These are phyloP conservation scores for Drusus annulatus DNA, from an alignment of 1,140 invertebrate genomes.

Conservation along the genomic window DNA sequence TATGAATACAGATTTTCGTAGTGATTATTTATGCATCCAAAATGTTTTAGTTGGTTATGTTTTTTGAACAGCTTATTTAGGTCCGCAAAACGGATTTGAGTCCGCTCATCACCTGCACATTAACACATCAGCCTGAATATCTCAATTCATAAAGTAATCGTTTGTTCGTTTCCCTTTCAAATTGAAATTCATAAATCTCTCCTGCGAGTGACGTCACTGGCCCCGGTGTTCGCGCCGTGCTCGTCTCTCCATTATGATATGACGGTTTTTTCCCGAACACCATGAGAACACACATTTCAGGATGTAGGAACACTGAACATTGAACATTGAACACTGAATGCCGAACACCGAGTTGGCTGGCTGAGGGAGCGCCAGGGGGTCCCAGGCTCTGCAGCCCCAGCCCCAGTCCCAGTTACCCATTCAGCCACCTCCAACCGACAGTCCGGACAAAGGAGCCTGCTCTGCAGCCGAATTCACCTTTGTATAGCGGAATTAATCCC, in stretches of 20 bases:
- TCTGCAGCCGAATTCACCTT: conserved; percentile 35
- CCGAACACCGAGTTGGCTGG: neutral
- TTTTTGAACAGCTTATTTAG: too few relatives aligned
- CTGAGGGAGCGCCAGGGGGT: conserved; percentile 15
- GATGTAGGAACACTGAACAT: conserved; percentile 52
- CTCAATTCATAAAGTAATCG: conserved; percentile 43
- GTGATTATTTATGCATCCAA: too few relatives aligned
- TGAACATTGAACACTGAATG: neutral
- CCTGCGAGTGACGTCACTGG: conserved; percentile 27
- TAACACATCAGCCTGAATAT: too few relatives aligned
- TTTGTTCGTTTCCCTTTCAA: conserved; percentile 56
- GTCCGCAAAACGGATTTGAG: too few relatives aligned
- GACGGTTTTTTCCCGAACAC: conserved; percentile 36
- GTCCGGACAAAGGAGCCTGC: conserved; percentile 31
- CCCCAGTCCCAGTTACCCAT: too few relatives aligned
- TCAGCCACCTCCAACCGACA: conserved; percentile 20
- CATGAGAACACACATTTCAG: conserved; percentile 56
- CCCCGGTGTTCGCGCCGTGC: neutral
- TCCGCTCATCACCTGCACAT: conserved; percentile 1
- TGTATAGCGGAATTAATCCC: conserved; percentile 50
- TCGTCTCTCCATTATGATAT: conserved; percentile 26
- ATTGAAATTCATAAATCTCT: conserved; percentile 56
- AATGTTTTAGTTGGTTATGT: too few relatives aligned
- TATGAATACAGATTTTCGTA: too few relatives aligned
- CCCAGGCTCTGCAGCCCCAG: neutral